Percentiles rank a stretch among this genome's conserved stretches.
phyloP scores from a whole-genome alignment of 2,797 vertebrate genomes.

The Huso huso region DNA sequence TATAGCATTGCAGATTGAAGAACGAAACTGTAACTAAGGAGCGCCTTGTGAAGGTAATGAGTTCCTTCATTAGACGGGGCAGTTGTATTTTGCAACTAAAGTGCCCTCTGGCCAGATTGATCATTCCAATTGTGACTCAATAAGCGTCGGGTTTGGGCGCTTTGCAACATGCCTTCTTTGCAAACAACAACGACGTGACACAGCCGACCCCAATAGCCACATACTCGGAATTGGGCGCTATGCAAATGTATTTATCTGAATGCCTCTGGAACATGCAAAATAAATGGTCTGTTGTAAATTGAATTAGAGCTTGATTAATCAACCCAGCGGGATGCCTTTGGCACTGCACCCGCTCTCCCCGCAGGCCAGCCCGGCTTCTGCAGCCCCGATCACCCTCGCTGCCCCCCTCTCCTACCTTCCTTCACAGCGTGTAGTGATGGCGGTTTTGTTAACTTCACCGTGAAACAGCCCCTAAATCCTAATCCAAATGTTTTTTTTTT shows the following conservation, averaged over 20 bases:
- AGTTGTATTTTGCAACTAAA: slow-evolving; percentile 39
- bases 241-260: slow-evolving; percentile 31
- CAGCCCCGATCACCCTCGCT: slow-evolving; percentile 8
- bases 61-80: slow-evolving; percentile 24
- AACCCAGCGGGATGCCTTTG: slow-evolving; percentile 46
- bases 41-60: not conserved
- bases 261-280: slow-evolving; percentile 45
- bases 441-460: slow-evolving; percentile 39
- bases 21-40: slow-evolving; percentile 1
- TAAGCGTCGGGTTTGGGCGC: slow-evolving; percentile 25
- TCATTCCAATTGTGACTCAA: slow-evolving; percentile 34
- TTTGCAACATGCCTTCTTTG: slow-evolving; percentile 2
- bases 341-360: slow-evolving; percentile 41
- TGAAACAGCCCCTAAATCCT: slow-evolving; percentile 19
- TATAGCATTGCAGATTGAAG: not conserved
- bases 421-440: slow-evolving; percentile 6
- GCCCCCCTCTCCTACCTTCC: slow-evolving; percentile 11
- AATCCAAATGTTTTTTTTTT: slow-evolving; percentile 4
- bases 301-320: slow-evolving; percentile 49
- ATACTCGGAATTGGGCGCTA: slow-evolving; percentile 21
- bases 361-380: slow-evolving; percentile 34
- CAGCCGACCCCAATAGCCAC: slow-evolving; percentile 16
- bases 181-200: slow-evolving; percentile 12
- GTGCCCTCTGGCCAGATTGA: slow-evolving; percentile 33
- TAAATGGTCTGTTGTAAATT: slow-evolving; percentile 49